These are phyloP conservation scores for Microcebus murinus DNA, from an alignment of 2,113 vertebrate species.

Conservation along the genomic window DNA sequence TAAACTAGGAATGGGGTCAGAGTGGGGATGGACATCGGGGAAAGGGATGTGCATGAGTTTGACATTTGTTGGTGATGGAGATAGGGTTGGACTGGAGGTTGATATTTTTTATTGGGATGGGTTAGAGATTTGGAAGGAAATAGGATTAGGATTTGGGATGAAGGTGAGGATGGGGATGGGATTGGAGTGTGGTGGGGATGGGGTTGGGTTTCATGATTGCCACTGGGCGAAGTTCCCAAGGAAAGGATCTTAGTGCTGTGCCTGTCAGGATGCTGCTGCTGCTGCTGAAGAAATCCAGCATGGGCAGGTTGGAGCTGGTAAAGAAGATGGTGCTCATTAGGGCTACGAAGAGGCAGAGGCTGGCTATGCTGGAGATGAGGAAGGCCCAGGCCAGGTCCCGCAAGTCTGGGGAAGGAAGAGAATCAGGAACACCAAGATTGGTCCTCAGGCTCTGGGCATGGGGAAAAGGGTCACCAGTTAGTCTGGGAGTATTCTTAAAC, in stretches of 20 bases:
- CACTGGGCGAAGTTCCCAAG: rapidly evolving
- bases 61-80: not conserved
- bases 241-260: not conserved
- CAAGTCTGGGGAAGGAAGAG: slow-evolving; percentile 56
- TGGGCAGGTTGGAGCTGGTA: not conserved
- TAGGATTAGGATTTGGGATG: not conserved
- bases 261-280: slow-evolving; percentile 66
- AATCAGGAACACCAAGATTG: not conserved
- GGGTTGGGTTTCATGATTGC: not conserved
- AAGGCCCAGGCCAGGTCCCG: slow-evolving; percentile 62
- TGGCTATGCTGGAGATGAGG: slow-evolving; percentile 15
- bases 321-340: slow-evolving; percentile 42
- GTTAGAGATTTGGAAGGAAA: not conserved
- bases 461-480: not conserved
- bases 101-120: not conserved
- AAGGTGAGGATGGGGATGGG: not conserved
- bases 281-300: slow-evolving; percentile 57
- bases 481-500: not conserved
- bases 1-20: not conserved
- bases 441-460: not conserved
- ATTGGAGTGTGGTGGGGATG: too few relatives aligned
- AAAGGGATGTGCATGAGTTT: too few relatives aligned
- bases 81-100: not conserved
- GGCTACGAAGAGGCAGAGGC: slow-evolving; percentile 26
- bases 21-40: too few relatives aligned